Percentiles rank a stretch among this genome's conserved stretches.
Conservation (phyloP, 2,888 invertebrate species). For the Chymomyza fuscimana region DNA sequence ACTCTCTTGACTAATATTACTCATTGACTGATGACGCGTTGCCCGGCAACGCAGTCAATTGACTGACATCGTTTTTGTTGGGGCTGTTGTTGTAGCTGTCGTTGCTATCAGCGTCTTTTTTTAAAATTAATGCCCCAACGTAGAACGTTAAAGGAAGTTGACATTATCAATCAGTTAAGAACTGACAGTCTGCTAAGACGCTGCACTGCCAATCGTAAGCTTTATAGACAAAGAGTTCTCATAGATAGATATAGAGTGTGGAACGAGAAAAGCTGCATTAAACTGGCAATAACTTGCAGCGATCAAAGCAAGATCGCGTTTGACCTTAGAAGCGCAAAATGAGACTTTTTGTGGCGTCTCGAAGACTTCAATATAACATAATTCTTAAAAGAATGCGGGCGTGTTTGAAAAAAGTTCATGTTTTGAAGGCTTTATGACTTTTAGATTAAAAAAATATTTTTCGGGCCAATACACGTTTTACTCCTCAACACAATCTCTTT, state of each 20-base stretch:
- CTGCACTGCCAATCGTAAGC: neutral
- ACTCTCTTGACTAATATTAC: neutral
- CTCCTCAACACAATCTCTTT: no score
- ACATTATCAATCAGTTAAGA: slow-evolving; percentile 55
- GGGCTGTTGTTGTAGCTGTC: neutral
- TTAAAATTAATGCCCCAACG: slow-evolving; percentile 21
- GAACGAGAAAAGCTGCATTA: neutral
- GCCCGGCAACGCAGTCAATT: neutral
- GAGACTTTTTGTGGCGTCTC: no score
- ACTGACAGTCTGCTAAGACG: neutral
- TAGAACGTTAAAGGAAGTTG: slow-evolving; percentile 49
- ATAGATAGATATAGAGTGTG: neutral
- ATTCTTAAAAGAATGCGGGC: no score
- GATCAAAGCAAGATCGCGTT: neutral
- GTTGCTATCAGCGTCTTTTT: slow-evolving; percentile 16
- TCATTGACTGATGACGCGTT: slow-evolving; percentile 60
- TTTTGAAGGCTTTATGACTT: no score
- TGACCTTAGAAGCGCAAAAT: no score
- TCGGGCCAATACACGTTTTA: no score
- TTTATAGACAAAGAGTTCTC: neutral
- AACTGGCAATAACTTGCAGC: neutral
- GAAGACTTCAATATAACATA: no score
- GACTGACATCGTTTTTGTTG: neutral
- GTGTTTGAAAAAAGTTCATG: no score
- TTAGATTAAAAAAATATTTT: no score